A percentile compares a stretch with the other conserved stretches of the same genome.
These are phyloP conservation scores for Protobothrops flavoviridis DNA, from an alignment of 2,113 vertebrate genomes.

Conservation along the genomic window DNA sequence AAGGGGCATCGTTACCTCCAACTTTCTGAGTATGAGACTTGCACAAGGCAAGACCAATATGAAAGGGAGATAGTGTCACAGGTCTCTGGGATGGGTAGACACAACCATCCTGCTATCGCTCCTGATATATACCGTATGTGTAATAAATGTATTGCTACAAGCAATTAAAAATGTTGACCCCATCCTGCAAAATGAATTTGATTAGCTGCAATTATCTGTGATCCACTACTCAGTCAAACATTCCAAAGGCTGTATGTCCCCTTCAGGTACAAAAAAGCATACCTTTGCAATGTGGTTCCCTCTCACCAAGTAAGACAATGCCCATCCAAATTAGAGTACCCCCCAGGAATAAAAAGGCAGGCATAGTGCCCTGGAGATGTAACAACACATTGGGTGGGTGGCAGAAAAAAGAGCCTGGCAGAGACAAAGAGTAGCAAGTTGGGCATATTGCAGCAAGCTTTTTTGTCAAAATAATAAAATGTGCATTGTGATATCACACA, in stretches of 20 bases:
- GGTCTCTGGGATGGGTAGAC: neutral
- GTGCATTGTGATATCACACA: neutral
- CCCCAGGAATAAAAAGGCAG: neutral
- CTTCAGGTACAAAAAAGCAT: neutral
- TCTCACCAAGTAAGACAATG: too few species aligned
- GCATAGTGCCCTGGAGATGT: neutral
- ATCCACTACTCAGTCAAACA: neutral
- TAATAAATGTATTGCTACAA: neutral
- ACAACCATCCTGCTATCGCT: neutral
- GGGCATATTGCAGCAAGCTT: neutral
- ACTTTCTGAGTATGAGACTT: neutral
- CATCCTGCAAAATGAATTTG: neutral
- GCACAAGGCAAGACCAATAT: neutral
- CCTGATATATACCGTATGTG: neutral
- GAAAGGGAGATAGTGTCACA: neutral
- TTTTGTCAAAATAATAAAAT: neutral
- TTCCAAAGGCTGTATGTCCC: neutral
- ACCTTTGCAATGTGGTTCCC: neutral
- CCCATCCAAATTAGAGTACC: neutral
- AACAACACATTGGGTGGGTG: neutral
- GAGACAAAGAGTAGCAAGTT: neutral
- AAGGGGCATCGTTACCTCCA: neutral
- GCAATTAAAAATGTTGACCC: slow-evolving; percentile 9
- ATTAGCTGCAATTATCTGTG: neutral
- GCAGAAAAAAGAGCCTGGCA: neutral